phyloP scores from a whole-genome alignment of 2,888 invertebrate species.

The Phengaris alcon region DNA sequence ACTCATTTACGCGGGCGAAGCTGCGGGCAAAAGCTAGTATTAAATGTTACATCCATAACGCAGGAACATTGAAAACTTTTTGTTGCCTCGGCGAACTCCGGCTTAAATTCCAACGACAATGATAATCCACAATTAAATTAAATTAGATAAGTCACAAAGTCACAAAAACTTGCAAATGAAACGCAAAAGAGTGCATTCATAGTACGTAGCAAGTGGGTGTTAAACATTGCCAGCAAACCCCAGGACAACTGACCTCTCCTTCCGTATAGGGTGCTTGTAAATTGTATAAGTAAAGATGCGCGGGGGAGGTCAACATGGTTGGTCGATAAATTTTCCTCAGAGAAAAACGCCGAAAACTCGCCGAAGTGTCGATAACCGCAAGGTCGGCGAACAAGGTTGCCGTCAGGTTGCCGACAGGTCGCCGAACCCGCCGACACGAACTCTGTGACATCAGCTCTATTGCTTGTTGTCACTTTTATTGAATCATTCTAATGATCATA shows the following conservation, averaged over 20 bases:
- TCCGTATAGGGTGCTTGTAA: not conserved
- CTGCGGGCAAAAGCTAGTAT: too few species aligned
- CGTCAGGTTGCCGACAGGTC: slow-evolving; percentile 54
- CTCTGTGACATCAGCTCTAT: slow-evolving; percentile 31
- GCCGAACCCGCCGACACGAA: slow-evolving; percentile 54
- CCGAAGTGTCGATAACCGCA: slow-evolving; percentile 59
- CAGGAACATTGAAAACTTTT: too few species aligned
- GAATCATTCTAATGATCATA: slow-evolving; percentile 6
- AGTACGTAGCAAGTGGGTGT: not conserved
- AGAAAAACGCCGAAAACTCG: slow-evolving; percentile 72
- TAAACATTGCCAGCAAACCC: slow-evolving; percentile 59
- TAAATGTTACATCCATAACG: too few species aligned
- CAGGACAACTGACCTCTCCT: slow-evolving; percentile 45
- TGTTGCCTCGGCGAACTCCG: too few species aligned
- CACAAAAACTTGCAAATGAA: not conserved
- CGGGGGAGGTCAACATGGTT: slow-evolving; percentile 47
- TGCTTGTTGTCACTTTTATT: slow-evolving; percentile 20
- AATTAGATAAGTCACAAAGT: too few species aligned
- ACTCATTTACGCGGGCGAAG: too few species aligned
- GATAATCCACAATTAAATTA: too few species aligned
- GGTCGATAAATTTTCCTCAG: slow-evolving; percentile 64
- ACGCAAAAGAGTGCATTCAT: slow-evolving; percentile 1
- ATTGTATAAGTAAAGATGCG: slow-evolving; percentile 36
- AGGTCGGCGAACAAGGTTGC: slow-evolving; percentile 67
- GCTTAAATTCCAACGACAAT: too few species aligned